These are phyloP conservation scores for Chironomus tentans DNA, from an alignment of 2,888 invertebrate genomes.

Conservation along the genomic window DNA sequence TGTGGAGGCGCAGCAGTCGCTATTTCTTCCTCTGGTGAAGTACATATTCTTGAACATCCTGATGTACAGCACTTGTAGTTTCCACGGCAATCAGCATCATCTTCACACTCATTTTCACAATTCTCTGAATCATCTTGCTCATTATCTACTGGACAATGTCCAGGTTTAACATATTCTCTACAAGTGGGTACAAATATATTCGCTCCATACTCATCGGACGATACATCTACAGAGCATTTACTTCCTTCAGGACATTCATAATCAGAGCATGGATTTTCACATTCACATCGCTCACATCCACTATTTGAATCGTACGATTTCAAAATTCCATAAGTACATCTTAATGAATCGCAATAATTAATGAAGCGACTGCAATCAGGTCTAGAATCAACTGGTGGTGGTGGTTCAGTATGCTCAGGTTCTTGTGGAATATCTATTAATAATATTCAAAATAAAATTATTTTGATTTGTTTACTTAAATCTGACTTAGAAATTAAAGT, in stretches of 20 bases:
- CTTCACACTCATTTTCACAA: slow-evolving; percentile 64
- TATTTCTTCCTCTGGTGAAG: slow-evolving; percentile 44
- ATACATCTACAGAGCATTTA: slow-evolving; percentile 58
- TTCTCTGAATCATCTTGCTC: slow-evolving; percentile 37
- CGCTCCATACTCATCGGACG: slow-evolving; percentile 31
- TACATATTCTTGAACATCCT: slow-evolving; percentile 67
- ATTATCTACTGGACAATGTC: slow-evolving; percentile 51
- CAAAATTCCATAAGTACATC: slow-evolving; percentile 64
- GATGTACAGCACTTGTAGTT: slow-evolving; percentile 72
- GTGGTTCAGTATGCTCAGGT: slow-evolving; percentile 3
- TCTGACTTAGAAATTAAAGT: slow-evolving; percentile 17
- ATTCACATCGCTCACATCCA: slow-evolving; percentile 64
- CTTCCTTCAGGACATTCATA: slow-evolving; percentile 53
- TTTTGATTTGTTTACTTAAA: too few species aligned
- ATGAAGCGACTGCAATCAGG: slow-evolving; percentile 48
- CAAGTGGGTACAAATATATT: slow-evolving; percentile 38
- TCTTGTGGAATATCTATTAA: neutral
- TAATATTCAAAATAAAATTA: neutral
- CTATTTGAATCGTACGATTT: slow-evolving; percentile 47
- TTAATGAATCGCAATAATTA: slow-evolving; percentile 52
- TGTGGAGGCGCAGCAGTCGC: slow-evolving; percentile 41
- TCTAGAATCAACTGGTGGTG: slow-evolving; percentile 32
- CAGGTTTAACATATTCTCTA: slow-evolving; percentile 51
- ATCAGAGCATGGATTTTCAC: slow-evolving; percentile 63
- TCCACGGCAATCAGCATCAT: slow-evolving; percentile 72